Percentiles rank a stretch among this genome's conserved stretches.
These are phyloP conservation scores for Cryptoprocta ferox DNA, from an alignment of 2,797 vertebrate genomes.

Conservation along the genomic window DNA sequence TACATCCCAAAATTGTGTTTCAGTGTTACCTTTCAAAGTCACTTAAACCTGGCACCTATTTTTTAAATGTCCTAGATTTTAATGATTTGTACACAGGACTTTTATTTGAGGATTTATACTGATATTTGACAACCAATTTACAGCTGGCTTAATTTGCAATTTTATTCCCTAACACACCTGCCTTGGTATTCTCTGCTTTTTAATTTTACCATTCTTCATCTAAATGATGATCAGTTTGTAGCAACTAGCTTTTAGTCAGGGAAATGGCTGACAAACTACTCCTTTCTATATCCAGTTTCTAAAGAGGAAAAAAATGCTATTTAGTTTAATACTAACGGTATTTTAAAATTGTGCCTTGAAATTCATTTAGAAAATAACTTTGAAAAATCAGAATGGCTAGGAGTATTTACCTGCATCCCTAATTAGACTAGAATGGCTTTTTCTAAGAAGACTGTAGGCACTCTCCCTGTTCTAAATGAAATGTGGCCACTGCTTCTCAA, in stretches of 20 bases:
- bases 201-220: not conserved
- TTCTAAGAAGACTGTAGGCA: constrained; percentile 56
- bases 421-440: constrained; percentile 75
- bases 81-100: not conserved
- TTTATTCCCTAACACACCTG: constrained; percentile 4
- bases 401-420: constrained; percentile 54
- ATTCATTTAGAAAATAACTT: constrained; percentile 76
- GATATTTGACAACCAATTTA: constrained; percentile 29
- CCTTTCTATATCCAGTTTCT: constrained; percentile 7
- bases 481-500: constrained; percentile 72
- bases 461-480: constrained; percentile 76
- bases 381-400: constrained; percentile 54
- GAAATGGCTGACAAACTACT: constrained; percentile 16
- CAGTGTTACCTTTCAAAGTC: constrained; percentile 46
- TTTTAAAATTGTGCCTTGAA: constrained; percentile 72
- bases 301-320: not conserved
- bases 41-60: not conserved
- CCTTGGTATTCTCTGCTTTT: not conserved
- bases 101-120: constrained; percentile 32
- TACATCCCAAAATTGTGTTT: constrained; percentile 5
- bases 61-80: constrained; percentile 33
- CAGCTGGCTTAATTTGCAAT: constrained; percentile 47
- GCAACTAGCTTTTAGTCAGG: constrained; percentile 25
- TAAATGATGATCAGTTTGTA: not conserved
- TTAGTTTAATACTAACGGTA: constrained; percentile 54